Conservation (phyloP, 2,797 vertebrate genomes). For the Micrastur ruficollis region DNA sequence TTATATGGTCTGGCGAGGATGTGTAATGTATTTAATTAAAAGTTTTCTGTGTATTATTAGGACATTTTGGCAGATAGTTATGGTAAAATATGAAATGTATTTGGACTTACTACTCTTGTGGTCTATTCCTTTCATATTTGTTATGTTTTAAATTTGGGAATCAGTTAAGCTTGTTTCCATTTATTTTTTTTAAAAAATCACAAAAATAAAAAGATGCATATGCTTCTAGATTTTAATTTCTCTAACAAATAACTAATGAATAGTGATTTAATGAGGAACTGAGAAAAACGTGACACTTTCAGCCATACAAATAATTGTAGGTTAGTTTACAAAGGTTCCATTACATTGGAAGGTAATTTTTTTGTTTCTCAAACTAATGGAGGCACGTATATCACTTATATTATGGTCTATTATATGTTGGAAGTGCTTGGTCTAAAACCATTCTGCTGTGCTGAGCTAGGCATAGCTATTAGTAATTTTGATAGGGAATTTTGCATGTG, state of each 20-base stretch:
- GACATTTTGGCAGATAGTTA: neutral
- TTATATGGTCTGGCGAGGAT: neutral
- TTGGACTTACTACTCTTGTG: neutral
- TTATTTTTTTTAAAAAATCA: neutral
- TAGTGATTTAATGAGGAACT: neutral
- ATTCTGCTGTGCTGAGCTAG: neutral
- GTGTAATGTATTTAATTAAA: neutral
- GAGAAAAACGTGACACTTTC: neutral
- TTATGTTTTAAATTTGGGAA: neutral
- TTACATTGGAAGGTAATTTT: too few relatives aligned
- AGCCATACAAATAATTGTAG: neutral
- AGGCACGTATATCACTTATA: accelerated
- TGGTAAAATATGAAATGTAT: neutral
- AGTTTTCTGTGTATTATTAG: neutral
- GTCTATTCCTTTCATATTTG: neutral
- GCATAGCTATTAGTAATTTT: neutral
- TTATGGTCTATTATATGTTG: neutral
- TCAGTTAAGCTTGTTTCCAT: neutral
- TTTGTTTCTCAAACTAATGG: neutral
- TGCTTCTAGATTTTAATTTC: neutral
- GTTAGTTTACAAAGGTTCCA: too few relatives aligned
- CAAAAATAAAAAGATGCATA: neutral
- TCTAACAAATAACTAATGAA: neutral
- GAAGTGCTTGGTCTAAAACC: neutral
- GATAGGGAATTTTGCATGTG: neutral